Evolutionary conservation across 2,888 invertebrate species (phyloP), one percentile per base, ranked within the genome.

Genomic region (Phortica magna): DNA sequence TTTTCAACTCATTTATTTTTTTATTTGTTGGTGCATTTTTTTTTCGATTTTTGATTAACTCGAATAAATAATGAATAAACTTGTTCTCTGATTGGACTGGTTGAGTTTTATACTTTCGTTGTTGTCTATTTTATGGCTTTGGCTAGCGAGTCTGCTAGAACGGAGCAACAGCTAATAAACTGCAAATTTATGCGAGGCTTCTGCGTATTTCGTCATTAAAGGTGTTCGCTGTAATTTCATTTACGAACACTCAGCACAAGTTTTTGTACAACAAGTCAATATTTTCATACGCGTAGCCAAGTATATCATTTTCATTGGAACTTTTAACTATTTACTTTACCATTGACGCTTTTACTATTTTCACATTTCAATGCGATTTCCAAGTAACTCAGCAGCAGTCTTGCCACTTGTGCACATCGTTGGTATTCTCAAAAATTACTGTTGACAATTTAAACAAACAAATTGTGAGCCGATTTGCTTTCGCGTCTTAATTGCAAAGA

Each of bases 1-100:
- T 87, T 83, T 79, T 87, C 73, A 78, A 78, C 65, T 65, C 7
- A 17, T n/a, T 65, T 55, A 55, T 31, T 17, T 55, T 55, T 55
- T 55, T 55, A 55, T 55, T 55, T 55, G 55, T 55, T n/a, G 9
- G 14, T 59, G 17, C 10, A 61, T 22, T 61, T 61, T 17, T 14
- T 59, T 14, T 59, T 59, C 9, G 9, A 9, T n/a, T 59, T 61
- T 61, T 65, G 65, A 39, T 65, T 65, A 39, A 9, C 6, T 19
- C 7, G 10, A 31, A 39, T 39, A 65, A 39, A n/a, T 17, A 61
- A 61, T 59, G 7, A 41, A 65, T 17, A 17, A 12, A 65, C 65
- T 39, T 41, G 65, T 14, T 31, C 39, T 61, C 12, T 61, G 22
- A 61, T 61, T 61, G 22, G 31, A 7, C 7, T 5, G 22, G 10